Base-by-base conservation (phyloP, 2,113 vertebrate genomes). In the Amblyopsis rosae region DNA sequence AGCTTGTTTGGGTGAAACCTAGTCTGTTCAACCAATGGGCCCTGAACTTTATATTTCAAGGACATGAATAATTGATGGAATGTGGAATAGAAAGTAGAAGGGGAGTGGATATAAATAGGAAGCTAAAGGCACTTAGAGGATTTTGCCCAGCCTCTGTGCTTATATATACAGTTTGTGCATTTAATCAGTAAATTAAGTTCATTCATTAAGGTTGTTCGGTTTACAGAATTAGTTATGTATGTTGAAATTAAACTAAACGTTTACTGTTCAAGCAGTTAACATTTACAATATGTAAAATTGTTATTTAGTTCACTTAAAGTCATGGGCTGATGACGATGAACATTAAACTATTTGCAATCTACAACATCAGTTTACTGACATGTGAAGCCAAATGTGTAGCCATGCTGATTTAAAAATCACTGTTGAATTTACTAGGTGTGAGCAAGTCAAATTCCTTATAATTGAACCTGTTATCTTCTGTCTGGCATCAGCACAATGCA, bases 101-200 rank as follows among this genome's bases (percentile, higher is more conserved):
- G 26, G 67, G 68, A 76, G 54, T n/a, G 0, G 58, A 82, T 89
- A 69, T 86, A 88, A 86, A 76, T 81, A 81, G 82, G 49, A 79
- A 82, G 58, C 53, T 41, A 12, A 9, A 33, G 56, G 67, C 50
- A 68, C 47, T 15, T 3, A 0, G 45, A 51, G 65, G 49, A 66
- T n/a, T 54, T 54, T 62, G 26, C 3, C 15, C 50, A 51, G 17
- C 15, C 13, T 66, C 58, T 6, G 9, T 1, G 4, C 49, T 15
- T 51, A 15, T 51, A 3, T 15, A 51, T 2, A 26, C 26, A 26
- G 26, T 26, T 26, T 51, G 53, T 69, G 26, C 6, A 62, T 4
- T 46, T 11, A 26, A 33, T 63, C 12, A 57, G 4, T 11, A 46
- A 4, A 6, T 41, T 41, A n/a, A 32, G 32, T 1, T 53, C 4